These are phyloP conservation scores for Aurelia sp. DNA, from an alignment of 30 jellyfish, hydroid and myxozoan genomes.

Conservation along the genomic window DNA sequence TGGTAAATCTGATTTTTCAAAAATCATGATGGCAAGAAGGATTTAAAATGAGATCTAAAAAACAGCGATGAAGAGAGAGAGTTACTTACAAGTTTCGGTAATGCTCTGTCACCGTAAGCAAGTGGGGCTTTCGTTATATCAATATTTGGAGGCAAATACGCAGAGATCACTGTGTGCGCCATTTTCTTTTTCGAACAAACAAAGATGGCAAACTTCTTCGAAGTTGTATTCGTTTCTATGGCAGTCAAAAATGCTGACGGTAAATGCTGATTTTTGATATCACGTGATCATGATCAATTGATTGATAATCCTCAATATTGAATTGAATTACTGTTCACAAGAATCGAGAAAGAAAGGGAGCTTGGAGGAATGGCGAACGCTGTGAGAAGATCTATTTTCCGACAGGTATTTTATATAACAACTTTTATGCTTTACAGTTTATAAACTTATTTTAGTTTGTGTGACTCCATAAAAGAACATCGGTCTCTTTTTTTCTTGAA, in stretches of 20 bases:
- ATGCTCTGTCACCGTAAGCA: constrained; percentile 96
- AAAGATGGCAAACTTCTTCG: neutral
- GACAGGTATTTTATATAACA: constrained; percentile 8
- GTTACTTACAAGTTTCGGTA: constrained; percentile 93
- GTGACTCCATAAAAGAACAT: too few species aligned
- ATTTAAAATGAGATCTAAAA: too few species aligned
- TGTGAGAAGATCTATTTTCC: neutral
- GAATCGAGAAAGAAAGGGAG: neutral
- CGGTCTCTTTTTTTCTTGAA: too few species aligned
- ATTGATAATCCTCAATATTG: neutral
- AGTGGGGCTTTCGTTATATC: constrained; percentile 94
- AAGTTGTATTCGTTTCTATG: too few species aligned
- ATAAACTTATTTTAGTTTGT: too few species aligned
- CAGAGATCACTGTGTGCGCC: constrained; percentile 95
- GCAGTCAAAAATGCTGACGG: constrained; percentile 1
- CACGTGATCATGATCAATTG: neutral
- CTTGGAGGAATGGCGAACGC: constrained; percentile 8
- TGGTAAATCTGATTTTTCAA: too few species aligned
- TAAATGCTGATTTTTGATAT: neutral
- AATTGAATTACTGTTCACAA: neutral
- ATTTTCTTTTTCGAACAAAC: constrained; percentile 28
- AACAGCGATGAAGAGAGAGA: too few species aligned
- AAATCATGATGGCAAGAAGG: too few species aligned
- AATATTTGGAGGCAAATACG: constrained; percentile 93
- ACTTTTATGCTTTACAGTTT: too few species aligned